A percentile compares a stretch with the other conserved stretches of the same genome.
Conservation (phyloP, 1,140 invertebrate genomes). For the Aphaenogaster rudis region DNA sequence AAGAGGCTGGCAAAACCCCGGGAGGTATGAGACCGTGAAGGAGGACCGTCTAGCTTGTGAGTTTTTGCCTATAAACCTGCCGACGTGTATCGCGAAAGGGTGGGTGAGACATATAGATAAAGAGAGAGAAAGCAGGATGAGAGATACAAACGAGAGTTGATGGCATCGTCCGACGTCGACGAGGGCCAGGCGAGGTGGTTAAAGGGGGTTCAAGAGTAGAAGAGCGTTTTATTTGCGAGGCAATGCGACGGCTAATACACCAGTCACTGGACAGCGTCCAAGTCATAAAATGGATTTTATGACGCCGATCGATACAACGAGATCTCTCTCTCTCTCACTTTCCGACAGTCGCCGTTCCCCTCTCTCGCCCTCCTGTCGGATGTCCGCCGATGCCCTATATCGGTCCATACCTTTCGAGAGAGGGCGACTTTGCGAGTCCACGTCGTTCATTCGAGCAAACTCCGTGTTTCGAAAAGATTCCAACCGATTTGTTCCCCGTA, state of each 20-base stretch:
- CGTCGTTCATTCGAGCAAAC: conserved; percentile 69
- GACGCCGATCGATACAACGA: conserved; percentile 86
- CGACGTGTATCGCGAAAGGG: conserved; percentile 64
- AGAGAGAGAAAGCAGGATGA: conserved; percentile 50
- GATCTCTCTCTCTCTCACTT: conserved; percentile 80
- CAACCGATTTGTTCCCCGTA: conserved; percentile 55
- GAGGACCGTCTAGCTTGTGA: conserved; percentile 42
- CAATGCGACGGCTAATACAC: conserved; percentile 85
- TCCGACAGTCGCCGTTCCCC: conserved; percentile 71
- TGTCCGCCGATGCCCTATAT: conserved; percentile 68
- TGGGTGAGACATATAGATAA: conserved; percentile 38
- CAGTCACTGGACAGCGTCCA: conserved; percentile 87
- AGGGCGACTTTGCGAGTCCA: conserved; percentile 65
- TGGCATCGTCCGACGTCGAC: conserved; percentile 76
- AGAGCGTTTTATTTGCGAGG: conserved; percentile 84
- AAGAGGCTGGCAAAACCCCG: neutral
- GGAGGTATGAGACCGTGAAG: conserved; percentile 66
- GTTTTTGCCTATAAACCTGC: conserved; percentile 70
- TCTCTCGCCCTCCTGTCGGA: conserved; percentile 55
- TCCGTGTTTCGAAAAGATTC: conserved; percentile 17
- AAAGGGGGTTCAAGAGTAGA: conserved; percentile 81
- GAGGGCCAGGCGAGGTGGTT: conserved; percentile 75
- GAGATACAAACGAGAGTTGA: conserved; percentile 77
- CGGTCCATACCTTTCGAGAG: conserved; percentile 57
- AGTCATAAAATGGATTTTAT: conserved; percentile 87